Evolutionary conservation across 2,888 invertebrate genomes (phyloP).

Genomic region (Ectemnius continuus): DNA sequence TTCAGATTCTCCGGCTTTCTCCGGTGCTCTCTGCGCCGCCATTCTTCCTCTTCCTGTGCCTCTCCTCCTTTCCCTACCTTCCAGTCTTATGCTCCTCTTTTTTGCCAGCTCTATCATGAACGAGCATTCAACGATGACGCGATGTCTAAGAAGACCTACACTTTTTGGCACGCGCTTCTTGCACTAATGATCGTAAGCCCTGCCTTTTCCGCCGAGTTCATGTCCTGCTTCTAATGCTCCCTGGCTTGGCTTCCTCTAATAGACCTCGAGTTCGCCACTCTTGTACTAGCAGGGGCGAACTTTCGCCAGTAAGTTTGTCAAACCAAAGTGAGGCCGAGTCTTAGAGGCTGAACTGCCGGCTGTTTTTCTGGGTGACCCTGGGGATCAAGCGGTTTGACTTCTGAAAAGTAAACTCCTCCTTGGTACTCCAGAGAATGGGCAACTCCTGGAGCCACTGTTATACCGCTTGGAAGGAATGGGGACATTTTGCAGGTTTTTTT

Average conservation of each 20-base stretch:
- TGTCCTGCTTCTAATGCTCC: no score
- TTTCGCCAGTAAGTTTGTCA: no score
- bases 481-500: no score
- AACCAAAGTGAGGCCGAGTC: no score
- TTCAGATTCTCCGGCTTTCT: slow-evolving; percentile 50
- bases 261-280: slow-evolving; percentile 39
- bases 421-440: no score
- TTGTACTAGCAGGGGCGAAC: slow-evolving; percentile 26
- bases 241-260: no score
- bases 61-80: background rate
- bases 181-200: no score
- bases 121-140: no score
- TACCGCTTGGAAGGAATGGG: no score
- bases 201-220: no score
- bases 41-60: slow-evolving; percentile 36
- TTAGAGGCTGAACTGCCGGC: no score
- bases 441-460: no score
- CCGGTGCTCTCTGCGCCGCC: slow-evolving; percentile 45
- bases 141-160: slow-evolving; percentile 29
- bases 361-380: background rate
- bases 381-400: slow-evolving; percentile 56
- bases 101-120: slow-evolving; percentile 30
- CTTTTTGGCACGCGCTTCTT: slow-evolving; percentile 5
- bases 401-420: slow-evolving; percentile 54
- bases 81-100: slow-evolving; percentile 19